Percentiles rank a stretch among this genome's conserved stretches.
phyloP scores from a whole-genome alignment of 2,113 vertebrate genomes.

The Climacteris rufus region DNA sequence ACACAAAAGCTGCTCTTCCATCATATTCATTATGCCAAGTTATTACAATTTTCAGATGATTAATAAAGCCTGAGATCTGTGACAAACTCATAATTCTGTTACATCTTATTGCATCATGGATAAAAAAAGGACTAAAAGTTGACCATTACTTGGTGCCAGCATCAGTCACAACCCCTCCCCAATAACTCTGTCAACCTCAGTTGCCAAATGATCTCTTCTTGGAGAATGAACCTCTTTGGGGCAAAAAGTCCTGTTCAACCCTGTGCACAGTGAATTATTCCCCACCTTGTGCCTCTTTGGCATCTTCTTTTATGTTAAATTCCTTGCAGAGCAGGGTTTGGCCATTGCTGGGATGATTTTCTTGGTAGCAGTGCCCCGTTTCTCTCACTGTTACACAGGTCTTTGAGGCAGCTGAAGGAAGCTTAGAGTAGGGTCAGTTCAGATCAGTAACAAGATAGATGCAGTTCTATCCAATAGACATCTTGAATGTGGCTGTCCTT shows the following conservation, averaged over 20 bases:
- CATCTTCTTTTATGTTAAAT: neutral
- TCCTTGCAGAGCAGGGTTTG: neutral
- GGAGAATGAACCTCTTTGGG: neutral
- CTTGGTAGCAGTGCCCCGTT: neutral
- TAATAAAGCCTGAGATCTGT: neutral
- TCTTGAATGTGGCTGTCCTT: neutral
- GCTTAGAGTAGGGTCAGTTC: neutral
- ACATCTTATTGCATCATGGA: neutral
- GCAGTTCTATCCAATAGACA: neutral
- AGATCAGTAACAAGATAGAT: neutral
- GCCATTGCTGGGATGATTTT: neutral
- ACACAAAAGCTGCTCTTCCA: neutral
- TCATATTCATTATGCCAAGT: neutral
- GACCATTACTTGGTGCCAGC: neutral
- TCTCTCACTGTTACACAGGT: neutral
- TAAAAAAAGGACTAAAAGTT: neutral
- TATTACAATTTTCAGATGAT: neutral
- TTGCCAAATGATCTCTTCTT: neutral
- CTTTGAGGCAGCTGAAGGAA: neutral
- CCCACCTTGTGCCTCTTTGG: neutral
- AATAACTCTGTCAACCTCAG: neutral
- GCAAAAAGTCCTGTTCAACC: neutral
- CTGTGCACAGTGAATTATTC: neutral
- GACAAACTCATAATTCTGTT: neutral
- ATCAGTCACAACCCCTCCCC: neutral